These are phyloP conservation scores for Muschampia plurimacula DNA, from an alignment of 2,888 invertebrate genomes.

Conservation along the genomic window DNA sequence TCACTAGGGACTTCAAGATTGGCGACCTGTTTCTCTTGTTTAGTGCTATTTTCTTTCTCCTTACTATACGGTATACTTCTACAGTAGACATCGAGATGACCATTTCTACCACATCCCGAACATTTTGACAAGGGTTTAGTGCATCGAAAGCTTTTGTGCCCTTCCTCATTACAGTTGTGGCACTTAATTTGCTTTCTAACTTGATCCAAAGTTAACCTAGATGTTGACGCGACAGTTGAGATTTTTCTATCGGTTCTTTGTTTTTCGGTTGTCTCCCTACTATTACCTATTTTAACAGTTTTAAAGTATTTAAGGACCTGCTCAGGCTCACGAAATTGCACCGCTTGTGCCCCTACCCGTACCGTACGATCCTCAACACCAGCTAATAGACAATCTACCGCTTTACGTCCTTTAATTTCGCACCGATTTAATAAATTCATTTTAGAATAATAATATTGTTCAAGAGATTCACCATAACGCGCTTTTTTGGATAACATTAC, in stretches of 20 bases:
- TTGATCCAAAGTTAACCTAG: background rate
- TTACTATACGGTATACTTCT: background rate
- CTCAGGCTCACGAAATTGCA: background rate
- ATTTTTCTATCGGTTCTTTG: background rate
- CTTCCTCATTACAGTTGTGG: background rate
- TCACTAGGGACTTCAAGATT: background rate
- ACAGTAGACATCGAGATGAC: background rate
- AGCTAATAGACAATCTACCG: background rate
- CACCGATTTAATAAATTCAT: background rate
- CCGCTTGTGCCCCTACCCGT: background rate
- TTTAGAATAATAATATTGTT: slow-evolving; percentile 4
- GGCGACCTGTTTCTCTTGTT: background rate
- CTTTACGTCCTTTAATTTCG: slow-evolving; percentile 1
- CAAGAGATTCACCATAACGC: slow-evolving; percentile 9
- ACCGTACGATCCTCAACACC: slow-evolving; percentile 1
- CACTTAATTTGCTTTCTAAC: background rate
- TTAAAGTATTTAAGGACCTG: background rate
- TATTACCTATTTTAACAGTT: background rate
- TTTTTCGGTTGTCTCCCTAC: background rate
- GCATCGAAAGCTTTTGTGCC: background rate
- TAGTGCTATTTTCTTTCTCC: background rate
- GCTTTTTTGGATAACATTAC: background rate
- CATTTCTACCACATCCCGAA: background rate
- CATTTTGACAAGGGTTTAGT: background rate
- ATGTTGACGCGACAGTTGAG: background rate